Conservation (phyloP, 2,797 vertebrate species). For the Siniperca scherzeri region DNA sequence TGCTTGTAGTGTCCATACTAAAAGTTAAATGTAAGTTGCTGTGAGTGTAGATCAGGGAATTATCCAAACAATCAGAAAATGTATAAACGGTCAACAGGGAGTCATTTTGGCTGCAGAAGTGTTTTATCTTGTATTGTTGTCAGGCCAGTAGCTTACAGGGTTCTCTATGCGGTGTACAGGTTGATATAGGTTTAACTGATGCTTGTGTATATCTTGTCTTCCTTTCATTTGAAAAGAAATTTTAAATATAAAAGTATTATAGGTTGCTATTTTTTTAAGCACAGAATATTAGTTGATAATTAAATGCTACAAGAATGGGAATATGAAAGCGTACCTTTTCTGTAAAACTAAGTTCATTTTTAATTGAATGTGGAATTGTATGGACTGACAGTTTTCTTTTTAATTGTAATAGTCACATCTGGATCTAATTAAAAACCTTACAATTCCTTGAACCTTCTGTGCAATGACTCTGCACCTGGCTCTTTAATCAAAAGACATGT, state of each 20-base stretch:
- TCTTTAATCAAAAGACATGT: conserved; percentile 13
- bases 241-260: conserved; percentile 96
- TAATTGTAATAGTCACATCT: conserved; percentile 84
- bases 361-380: conserved; percentile 83
- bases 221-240: conserved; percentile 88
- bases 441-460: conserved; percentile 65
- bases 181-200: conserved; percentile 87
- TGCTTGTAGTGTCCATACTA: conserved; percentile 64
- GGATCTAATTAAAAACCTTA: conserved; percentile 85
- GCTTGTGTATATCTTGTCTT: conserved; percentile 94
- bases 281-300: conserved; percentile 84
- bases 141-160: conserved; percentile 86
- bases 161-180: conserved; percentile 89
- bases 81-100: conserved; percentile 80
- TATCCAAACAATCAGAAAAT: conserved; percentile 66
- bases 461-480: conserved; percentile 14
- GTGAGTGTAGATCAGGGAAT: conserved; percentile 81
- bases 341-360: conserved; percentile 80
- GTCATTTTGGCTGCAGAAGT: conserved; percentile 76
- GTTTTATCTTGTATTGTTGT: conserved; percentile 76
- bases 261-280: conserved; percentile 91
- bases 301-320: conserved; percentile 81
- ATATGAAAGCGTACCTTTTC: conserved; percentile 74
- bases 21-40: conserved; percentile 70
- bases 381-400: conserved; percentile 81